Conservation (phyloP, 1,140 invertebrate genomes). For the Phortica variegata region DNA sequence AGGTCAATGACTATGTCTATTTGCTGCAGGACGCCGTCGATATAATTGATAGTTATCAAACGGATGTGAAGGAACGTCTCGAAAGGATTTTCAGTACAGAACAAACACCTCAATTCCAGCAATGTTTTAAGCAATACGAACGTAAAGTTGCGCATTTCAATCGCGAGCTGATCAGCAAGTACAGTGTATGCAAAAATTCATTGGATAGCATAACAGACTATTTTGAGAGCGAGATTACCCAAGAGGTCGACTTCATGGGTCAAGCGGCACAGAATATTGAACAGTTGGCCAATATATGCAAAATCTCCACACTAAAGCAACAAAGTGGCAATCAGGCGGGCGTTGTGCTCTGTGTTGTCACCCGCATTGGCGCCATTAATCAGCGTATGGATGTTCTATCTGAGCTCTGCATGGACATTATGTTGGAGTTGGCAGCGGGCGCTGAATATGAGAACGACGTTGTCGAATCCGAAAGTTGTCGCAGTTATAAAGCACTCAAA, state of each 20-base stretch:
- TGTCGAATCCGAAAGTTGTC: slow-evolving; percentile 9
- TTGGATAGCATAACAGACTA: slow-evolving; percentile 18
- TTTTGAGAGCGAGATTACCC: slow-evolving; percentile 15
- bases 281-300: slow-evolving; percentile 6
- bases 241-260: slow-evolving; percentile 16
- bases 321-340: slow-evolving; percentile 15
- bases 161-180: slow-evolving; percentile 24
- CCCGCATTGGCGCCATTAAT: slow-evolving; percentile 20
- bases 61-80: slow-evolving; percentile 10
- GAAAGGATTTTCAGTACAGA: slow-evolving; percentile 3
- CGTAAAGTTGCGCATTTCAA: slow-evolving; percentile 24
- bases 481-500: slow-evolving; percentile 18
- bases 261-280: slow-evolving; percentile 13
- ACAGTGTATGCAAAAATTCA: slow-evolving; percentile 18
- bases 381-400: slow-evolving; percentile 10
- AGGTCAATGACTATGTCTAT: slow-evolving; percentile 1
- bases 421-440: slow-evolving; percentile 19
- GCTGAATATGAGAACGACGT: slow-evolving; percentile 12
- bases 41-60: slow-evolving; percentile 8
- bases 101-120: slow-evolving; percentile 6
- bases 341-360: slow-evolving; percentile 20
- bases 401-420: slow-evolving; percentile 17
- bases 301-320: slow-evolving; percentile 19
- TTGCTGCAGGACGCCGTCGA: slow-evolving; percentile 7
- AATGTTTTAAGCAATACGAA: slow-evolving; percentile 25